Conservation (phyloP, 2,888 invertebrate genomes). For the Ophion ellenae region DNA sequence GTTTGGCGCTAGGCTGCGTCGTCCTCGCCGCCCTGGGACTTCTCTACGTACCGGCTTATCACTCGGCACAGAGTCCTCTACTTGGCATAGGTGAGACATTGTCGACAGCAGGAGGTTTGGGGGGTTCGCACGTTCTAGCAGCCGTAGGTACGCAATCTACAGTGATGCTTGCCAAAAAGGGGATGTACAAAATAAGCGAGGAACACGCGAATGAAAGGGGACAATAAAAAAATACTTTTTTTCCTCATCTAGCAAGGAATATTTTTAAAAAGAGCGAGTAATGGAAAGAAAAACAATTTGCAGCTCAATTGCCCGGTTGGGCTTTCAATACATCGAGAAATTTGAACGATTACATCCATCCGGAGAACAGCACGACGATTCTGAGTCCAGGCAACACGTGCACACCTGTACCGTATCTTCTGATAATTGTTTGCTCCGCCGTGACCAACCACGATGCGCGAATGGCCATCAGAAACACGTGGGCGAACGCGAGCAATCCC, state of each 20-base stretch:
- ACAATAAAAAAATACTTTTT: not conserved
- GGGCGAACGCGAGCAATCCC: conserved; percentile 86
- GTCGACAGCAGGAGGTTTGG: conserved; percentile 76
- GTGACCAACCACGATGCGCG: conserved; percentile 88
- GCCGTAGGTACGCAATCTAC: conserved; percentile 79
- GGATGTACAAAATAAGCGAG: not conserved
- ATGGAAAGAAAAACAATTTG: conserved; percentile 48
- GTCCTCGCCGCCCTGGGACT: conserved; percentile 79
- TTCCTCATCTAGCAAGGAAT: not conserved
- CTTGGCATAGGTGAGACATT: conserved; percentile 82
- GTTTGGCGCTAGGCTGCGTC: conserved; percentile 79
- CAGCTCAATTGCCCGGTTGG: conserved; percentile 87
- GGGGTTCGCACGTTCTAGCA: conserved; percentile 76
- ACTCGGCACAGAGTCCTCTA: conserved; percentile 80
- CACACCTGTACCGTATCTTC: conserved; percentile 85
- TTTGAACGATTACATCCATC: conserved; percentile 89
- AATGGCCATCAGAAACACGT: conserved; percentile 88
- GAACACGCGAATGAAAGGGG: not conserved
- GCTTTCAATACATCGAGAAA: conserved; percentile 90
- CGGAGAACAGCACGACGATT: conserved; percentile 88
- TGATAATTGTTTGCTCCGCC: conserved; percentile 91
- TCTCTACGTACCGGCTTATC: conserved; percentile 82
- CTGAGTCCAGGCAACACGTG: conserved; percentile 87
- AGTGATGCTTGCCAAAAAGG: not conserved
- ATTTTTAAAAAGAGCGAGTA: not conserved